phyloP scores from a whole-genome alignment of 2,113 vertebrate species.

The Cervus canadensis region DNA sequence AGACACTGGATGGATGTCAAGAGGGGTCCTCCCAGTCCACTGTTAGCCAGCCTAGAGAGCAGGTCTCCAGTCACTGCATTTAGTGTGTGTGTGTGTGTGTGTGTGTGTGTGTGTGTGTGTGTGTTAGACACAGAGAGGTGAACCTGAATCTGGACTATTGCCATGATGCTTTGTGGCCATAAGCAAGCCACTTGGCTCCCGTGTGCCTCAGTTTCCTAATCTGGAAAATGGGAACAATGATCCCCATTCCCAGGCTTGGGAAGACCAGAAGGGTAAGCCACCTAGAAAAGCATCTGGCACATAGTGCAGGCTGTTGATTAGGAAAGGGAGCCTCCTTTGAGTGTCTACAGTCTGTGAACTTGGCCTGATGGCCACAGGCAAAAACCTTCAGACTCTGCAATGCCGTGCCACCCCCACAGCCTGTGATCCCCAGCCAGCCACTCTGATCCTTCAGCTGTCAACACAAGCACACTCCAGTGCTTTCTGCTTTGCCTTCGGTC shows the following conservation, averaged over 20 bases:
- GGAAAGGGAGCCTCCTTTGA: neutral
- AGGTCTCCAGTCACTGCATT: neutral
- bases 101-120: neutral
- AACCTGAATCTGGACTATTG: neutral
- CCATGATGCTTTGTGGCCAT: neutral
- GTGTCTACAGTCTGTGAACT: neutral
- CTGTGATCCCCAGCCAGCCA: slow-evolving; percentile 58
- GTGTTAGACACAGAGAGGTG: neutral
- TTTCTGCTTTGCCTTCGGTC: slow-evolving; percentile 17
- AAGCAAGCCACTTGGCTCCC: neutral
- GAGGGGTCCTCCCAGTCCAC: too few species aligned
- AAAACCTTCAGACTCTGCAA: neutral
- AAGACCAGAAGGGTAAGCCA: neutral
- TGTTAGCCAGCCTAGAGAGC: neutral
- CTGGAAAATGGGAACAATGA: neutral
- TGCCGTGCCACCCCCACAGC: neutral
- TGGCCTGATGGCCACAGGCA: neutral
- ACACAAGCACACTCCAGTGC: slow-evolving; percentile 48
- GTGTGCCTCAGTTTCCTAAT: neutral
- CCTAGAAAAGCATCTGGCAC: neutral
- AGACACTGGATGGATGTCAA: neutral
- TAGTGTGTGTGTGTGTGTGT: neutral
- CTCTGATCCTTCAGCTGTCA: slow-evolving; percentile 58
- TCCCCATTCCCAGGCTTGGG: neutral
- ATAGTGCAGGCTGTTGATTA: neutral